Percentiles rank a stretch among this genome's conserved stretches.
Evolutionary conservation across 1,140 invertebrate genomes (phyloP).

Genomic region (Hyles euphorbiae): DNA sequence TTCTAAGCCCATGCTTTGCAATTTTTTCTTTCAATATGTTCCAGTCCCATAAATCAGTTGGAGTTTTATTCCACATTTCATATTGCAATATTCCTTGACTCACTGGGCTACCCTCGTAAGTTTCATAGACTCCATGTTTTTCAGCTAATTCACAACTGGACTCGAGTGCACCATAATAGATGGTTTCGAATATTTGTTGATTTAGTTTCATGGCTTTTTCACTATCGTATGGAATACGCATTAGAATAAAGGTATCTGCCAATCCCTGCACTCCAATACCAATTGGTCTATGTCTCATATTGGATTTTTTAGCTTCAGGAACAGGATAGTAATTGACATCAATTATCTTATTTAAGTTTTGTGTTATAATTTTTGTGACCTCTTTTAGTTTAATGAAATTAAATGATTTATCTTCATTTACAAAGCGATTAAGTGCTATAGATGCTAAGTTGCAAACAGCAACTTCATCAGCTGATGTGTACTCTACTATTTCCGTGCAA

Average conservation of each 20-base stretch:
- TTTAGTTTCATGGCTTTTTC: constrained; percentile 92
- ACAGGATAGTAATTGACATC: constrained; percentile 98
- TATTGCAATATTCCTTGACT: constrained; percentile 98
- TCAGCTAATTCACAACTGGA: constrained; percentile 97
- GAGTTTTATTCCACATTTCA: constrained; percentile 97
- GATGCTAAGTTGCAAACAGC: constrained; percentile 99
- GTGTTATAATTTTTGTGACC: constrained; percentile 92
- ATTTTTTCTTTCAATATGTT: constrained; percentile 89
- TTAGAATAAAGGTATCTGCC: constrained; percentile 96
- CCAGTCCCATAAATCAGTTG: constrained; percentile 95
- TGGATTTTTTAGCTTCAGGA: constrained; percentile 90
- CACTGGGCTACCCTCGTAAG: constrained; percentile 93
- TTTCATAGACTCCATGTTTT: constrained; percentile 91
- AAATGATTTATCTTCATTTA: constrained; percentile 86
- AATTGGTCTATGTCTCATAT: constrained; percentile 95
- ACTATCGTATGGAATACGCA: constrained; percentile 95
- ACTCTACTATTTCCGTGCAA: constrained; percentile 98
- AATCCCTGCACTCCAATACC: constrained; percentile 97
- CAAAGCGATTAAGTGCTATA: constrained; percentile 98
- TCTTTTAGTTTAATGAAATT: constrained; percentile 94
- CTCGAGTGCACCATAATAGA: constrained; percentile 98
- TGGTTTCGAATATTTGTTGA: constrained; percentile 98
- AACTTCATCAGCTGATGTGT: constrained; percentile 93
- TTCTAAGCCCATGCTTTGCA: constrained; percentile 92
- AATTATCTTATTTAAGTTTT: constrained; percentile 98